Evolutionary conservation across 2,113 vertebrate genomes (phyloP).

Genomic region (Marmota flaviventris): DNA sequence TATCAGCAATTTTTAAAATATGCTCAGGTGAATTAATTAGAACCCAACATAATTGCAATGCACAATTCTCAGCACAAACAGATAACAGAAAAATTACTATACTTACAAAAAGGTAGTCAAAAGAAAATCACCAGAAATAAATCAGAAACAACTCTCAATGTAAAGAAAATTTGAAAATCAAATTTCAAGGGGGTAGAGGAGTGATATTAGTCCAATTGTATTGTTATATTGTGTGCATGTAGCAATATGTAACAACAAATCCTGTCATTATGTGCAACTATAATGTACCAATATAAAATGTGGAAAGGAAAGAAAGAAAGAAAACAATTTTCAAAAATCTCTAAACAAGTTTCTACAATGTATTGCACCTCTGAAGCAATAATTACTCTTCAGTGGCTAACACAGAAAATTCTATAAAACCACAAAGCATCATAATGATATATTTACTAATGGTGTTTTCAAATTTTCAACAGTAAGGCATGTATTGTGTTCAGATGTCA

Average conservation of each 20-base stretch:
- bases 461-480: not conserved
- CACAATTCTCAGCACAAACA: not conserved
- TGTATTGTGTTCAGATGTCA: not conserved
- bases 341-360: not conserved
- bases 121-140: slow-evolving; percentile 27
- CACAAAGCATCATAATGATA: not conserved
- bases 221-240: too few species aligned
- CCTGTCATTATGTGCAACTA: too few species aligned
- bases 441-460: not conserved
- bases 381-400: not conserved
- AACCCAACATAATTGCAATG: not conserved
- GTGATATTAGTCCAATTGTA: too few species aligned
- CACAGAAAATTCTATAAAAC: not conserved
- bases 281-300: too few species aligned
- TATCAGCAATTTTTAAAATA: not conserved
- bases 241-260: too few species aligned
- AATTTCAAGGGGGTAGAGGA: too few species aligned
- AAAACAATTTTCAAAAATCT: not conserved
- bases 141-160: not conserved
- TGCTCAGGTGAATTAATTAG: not conserved
- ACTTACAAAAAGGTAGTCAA: not conserved
- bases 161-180: slow-evolving; percentile 31
- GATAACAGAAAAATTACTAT: not conserved
- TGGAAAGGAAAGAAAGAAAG: too few species aligned
- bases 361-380: not conserved